A percentile compares a stretch with the other conserved stretches of the same genome.
Conservation (phyloP, 2,888 invertebrate genomes). For the Mesodorylaimus sp. region DNA sequence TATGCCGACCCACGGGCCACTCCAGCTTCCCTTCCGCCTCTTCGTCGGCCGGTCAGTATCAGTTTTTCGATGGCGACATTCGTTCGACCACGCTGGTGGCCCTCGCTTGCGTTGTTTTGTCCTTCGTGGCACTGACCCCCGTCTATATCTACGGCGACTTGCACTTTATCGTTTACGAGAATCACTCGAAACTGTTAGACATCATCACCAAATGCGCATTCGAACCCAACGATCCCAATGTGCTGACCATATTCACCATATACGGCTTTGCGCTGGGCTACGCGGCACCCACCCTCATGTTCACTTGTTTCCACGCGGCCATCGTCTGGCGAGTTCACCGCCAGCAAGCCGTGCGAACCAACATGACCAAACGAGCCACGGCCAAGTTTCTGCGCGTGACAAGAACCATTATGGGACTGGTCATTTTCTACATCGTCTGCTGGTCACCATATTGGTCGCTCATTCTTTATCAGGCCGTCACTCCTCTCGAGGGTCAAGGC, state of each 20-base stretch:
- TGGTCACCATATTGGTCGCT: too few relatives aligned
- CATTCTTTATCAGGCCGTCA: too few relatives aligned
- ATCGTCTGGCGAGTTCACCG: background rate
- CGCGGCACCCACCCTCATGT: background rate
- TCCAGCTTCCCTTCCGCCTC: too few relatives aligned
- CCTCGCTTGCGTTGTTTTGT: background rate
- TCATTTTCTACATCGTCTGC: background rate
- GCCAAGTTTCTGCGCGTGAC: background rate
- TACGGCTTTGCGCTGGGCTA: background rate
- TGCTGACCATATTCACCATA: background rate
- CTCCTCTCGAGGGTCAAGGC: too few relatives aligned
- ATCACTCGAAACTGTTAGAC: background rate
- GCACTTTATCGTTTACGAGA: background rate
- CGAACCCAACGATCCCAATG: background rate
- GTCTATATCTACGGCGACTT: background rate
- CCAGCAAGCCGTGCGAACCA: background rate
- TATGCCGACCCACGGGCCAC: background rate
- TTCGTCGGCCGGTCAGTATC: too few relatives aligned
- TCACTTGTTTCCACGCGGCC: background rate
- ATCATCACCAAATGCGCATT: background rate
- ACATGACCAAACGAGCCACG: background rate
- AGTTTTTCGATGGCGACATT: too few relatives aligned
- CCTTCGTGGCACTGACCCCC: background rate
- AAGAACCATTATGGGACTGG: background rate
- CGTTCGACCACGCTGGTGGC: background rate